Conservation (phyloP, 2,888 invertebrate species). For the Protonemura montana region DNA sequence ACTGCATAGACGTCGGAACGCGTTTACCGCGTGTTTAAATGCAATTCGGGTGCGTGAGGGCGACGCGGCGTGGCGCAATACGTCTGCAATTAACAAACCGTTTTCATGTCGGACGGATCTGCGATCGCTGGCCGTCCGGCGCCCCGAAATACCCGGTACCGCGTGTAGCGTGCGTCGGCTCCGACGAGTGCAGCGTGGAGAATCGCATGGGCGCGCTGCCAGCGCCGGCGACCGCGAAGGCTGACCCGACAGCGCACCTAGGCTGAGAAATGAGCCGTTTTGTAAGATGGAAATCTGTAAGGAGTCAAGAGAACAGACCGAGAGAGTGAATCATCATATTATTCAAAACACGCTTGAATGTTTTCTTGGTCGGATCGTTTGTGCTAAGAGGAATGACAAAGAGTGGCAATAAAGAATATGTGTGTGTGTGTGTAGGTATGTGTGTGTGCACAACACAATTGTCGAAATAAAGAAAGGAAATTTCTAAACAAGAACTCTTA, state of each 20-base stretch:
- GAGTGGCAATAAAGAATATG: neutral
- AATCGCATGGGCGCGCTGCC: neutral
- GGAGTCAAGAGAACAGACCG: neutral
- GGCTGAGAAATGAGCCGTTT: neutral
- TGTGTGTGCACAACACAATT: neutral
- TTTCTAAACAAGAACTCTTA: neutral
- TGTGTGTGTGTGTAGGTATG: neutral
- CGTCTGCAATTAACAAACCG: neutral
- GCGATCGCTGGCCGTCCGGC: neutral
- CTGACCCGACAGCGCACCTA: neutral
- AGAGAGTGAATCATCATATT: neutral
- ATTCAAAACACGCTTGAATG: neutral
- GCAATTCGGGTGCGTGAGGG: neutral
- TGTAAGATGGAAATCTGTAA: neutral
- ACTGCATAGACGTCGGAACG: neutral
- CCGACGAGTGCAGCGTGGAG: neutral
- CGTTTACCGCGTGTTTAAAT: neutral
- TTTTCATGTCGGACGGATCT: neutral
- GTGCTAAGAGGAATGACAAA: conserved; percentile 5
- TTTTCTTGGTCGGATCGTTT: neutral
- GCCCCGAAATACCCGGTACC: neutral
- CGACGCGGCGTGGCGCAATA: neutral
- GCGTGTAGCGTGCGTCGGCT: neutral
- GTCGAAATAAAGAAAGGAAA: conserved; percentile 12
- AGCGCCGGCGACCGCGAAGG: neutral